Base-by-base conservation (phyloP, 2,797 vertebrate genomes). In the Protosalanx chinensis region DNA sequence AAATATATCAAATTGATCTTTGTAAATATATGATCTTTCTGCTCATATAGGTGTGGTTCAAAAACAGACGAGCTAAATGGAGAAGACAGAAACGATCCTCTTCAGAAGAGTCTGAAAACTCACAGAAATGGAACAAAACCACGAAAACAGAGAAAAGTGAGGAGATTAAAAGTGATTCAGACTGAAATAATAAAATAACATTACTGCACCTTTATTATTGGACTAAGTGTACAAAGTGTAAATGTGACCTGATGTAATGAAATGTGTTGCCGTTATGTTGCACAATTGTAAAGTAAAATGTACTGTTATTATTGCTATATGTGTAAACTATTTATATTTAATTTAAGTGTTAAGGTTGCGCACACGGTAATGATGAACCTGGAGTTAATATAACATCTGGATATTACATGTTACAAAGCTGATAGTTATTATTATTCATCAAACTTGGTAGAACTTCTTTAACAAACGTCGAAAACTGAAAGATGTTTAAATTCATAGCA, bases 31-130 rank as follows among this genome's bases (percentile, higher is more conserved):
- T 75, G 63, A 59, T 29, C 4, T 16, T 58, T 57, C 0, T 77
- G 3, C 72, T 59, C 13, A 30, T 88, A 98, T 88, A 99, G 97
- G 97, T 99, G 81, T 99, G 97, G 97, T 98, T 99, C 91, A 99
- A 99, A 91, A 99, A 99, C 90, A 94, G 97, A 81, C 92, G 97
- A 65, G 97, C 97, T 4, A 99, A 99, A 87, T 99, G 97, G 97
- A 93, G 97, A 84, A 87, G 97, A 77, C 97, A 99, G 90, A 99
- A 99, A 83, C 77, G 97, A 27, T 98, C 97, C 1, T 98, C 97
- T 0, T 99, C 97, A 0, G 96, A 98, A 84, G 97, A 98, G 76
- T 98, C 97, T 6, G 97, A 98, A 85, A 96, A 96, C 72, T 87
- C 94, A 5, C 95, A 95, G 86, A 98, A 98, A 85, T 98, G 96